A percentile compares a stretch with the other conserved stretches of the same genome.
Conservation (phyloP, 35 echinoderm and acorn worm genomes). For the Stichopus chloronotus region DNA sequence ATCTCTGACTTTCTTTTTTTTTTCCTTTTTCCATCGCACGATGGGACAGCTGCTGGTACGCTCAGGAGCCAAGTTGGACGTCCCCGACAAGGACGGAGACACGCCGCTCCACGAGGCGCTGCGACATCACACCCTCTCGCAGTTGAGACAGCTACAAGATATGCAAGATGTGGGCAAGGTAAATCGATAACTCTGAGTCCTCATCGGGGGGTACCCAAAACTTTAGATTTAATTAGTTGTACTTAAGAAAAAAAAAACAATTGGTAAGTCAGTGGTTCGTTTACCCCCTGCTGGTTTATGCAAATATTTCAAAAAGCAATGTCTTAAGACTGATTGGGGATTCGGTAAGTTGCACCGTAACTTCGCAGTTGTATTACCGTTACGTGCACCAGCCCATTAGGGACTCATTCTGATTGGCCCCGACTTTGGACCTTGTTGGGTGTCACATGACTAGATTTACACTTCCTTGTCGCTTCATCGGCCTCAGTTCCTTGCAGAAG, state of each 20-base stretch:
- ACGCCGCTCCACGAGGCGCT: slow-evolving; percentile 93
- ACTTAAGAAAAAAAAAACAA: not conserved
- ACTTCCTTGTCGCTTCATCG: too few species aligned
- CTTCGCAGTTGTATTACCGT: too few species aligned
- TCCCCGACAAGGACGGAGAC: slow-evolving; percentile 95
- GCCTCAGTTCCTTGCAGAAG: too few species aligned
- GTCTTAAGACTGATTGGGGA: too few species aligned
- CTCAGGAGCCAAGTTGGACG: slow-evolving; percentile 85
- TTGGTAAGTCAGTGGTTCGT: not conserved
- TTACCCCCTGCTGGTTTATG: too few species aligned
- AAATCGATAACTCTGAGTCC: not conserved
- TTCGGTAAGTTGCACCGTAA: too few species aligned
- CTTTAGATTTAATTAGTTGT: not conserved
- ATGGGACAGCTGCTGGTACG: slow-evolving; percentile 80
- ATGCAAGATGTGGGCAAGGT: slow-evolving; percentile 99
- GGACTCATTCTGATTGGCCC: too few species aligned
- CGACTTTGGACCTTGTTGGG: too few species aligned
- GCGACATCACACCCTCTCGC: slow-evolving; percentile 94
- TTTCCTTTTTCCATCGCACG: not conserved
- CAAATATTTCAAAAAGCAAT: too few species aligned
- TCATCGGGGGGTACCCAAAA: not conserved
- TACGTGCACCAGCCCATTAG: too few species aligned
- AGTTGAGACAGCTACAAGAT: slow-evolving; percentile 95
- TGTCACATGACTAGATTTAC: too few species aligned
- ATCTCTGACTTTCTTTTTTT: not conserved